A percentile compares a stretch with the other conserved stretches of the same genome.
Conservation (phyloP, 2,797 vertebrate genomes). For the Buceros bicornis region DNA sequence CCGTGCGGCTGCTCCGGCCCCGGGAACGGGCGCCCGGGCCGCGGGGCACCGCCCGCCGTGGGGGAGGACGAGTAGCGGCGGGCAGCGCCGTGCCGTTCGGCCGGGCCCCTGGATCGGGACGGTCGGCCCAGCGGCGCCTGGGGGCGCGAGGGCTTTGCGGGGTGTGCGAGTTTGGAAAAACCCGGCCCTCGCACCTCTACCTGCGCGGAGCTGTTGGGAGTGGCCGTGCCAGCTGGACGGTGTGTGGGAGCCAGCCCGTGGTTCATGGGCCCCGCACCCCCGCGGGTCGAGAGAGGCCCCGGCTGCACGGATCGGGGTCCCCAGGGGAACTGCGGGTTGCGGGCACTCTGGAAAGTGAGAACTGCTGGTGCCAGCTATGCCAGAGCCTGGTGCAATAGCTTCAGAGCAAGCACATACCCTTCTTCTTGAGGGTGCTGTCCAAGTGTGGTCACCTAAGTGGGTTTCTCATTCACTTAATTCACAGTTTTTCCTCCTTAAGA, state of each 20-base stretch:
- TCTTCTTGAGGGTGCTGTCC: background rate
- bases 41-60: too few species aligned
- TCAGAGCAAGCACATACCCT: background rate
- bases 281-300: too few species aligned
- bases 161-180: background rate
- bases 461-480: background rate
- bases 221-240: accelerated
- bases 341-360: background rate
- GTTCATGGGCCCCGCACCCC: accelerated
- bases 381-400: accelerated
- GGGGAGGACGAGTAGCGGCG: background rate
- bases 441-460: accelerated
- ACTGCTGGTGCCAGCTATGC: background rate
- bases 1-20: background rate
- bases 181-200: too few species aligned
- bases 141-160: background rate
- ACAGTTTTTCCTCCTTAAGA: background rate
- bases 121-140: background rate
- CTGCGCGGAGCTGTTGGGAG: background rate
- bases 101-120: background rate
- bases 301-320: background rate
- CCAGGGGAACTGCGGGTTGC: accelerated
- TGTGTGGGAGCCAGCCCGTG: background rate
- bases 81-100: background rate
- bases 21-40: background rate